A percentile compares a stretch with the other conserved stretches of the same genome.
Conservation (phyloP, 2,888 invertebrate genomes). For the Liposcelis brunnea region DNA sequence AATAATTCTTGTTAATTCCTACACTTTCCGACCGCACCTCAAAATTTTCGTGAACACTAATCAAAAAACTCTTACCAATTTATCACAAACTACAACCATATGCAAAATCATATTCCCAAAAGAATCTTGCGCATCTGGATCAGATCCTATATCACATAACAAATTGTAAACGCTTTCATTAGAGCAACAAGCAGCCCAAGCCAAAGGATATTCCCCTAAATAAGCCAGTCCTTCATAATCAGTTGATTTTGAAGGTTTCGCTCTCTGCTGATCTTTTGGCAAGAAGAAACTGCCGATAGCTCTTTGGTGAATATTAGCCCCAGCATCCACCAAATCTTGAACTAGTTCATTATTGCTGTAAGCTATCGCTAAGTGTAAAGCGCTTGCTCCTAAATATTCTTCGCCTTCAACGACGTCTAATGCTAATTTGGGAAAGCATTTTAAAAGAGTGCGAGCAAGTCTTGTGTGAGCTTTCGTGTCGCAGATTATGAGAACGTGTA, state of each 20-base stretch:
- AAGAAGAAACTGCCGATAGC: constrained; percentile 90
- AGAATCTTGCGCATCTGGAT: constrained; percentile 89
- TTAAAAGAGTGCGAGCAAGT: constrained; percentile 74
- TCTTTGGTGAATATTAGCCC: constrained; percentile 80
- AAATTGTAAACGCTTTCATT: constrained; percentile 96
- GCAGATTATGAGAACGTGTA: constrained; percentile 89
- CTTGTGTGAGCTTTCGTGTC: constrained; percentile 62
- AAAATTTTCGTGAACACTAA: too few relatives aligned
- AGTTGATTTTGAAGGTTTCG: constrained; percentile 58
- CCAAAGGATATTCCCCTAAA: constrained; percentile 89
- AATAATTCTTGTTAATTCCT: not conserved
- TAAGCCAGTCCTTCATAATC: constrained; percentile 96
- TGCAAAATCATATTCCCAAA: constrained; percentile 99
- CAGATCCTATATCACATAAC: constrained; percentile 75
- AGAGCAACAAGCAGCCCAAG: constrained; percentile 95
- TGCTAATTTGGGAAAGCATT: constrained; percentile 78
- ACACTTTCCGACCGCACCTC: too few relatives aligned
- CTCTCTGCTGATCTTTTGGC: constrained; percentile 81
- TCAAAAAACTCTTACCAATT: constrained; percentile 72
- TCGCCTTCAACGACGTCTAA: constrained; percentile 93
- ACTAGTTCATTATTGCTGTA: constrained; percentile 92
- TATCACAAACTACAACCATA: constrained; percentile 97
- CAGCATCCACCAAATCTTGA: constrained; percentile 79
- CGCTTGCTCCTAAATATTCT: constrained; percentile 90
- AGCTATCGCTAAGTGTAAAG: constrained; percentile 89